Evolutionary conservation across 2,888 invertebrate species (phyloP).

Genomic region (Emmelina monodactyla): DNA sequence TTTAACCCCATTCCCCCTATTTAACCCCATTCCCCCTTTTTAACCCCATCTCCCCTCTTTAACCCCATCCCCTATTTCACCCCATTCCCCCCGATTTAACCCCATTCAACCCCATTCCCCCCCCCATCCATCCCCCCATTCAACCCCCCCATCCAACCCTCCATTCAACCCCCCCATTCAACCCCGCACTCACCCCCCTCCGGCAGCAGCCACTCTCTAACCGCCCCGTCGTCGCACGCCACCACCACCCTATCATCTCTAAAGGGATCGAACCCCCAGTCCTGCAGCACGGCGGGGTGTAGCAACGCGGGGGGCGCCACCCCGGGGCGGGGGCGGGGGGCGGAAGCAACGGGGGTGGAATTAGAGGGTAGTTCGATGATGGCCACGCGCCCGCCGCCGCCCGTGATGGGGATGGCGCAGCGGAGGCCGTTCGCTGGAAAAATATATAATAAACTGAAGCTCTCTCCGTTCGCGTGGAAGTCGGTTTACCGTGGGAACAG

Average conservation of each 20-base stretch:
- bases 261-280: slow-evolving; percentile 96
- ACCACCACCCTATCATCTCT: slow-evolving; percentile 80
- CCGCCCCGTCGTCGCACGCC: slow-evolving; percentile 88
- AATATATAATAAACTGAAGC: no score
- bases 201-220: slow-evolving; percentile 83
- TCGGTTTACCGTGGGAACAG: no score
- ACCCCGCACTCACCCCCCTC: slow-evolving; percentile 54
- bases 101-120: no score
- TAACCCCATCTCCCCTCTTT: no score
- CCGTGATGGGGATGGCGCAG: slow-evolving; percentile 89
- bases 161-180: no score
- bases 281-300: slow-evolving; percentile 88
- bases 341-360: slow-evolving; percentile 24
- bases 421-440: slow-evolving; percentile 79
- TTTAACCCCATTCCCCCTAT: no score
- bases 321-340: slow-evolving; percentile 72
- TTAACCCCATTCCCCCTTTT: no score
- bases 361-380: slow-evolving; percentile 71
- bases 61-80: no score
- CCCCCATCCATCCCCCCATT: no score
- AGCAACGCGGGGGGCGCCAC: slow-evolving; percentile 87
- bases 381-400: slow-evolving; percentile 90
- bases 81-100: no score
- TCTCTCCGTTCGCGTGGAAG: no score
- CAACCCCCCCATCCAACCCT: no score